Evolutionary conservation across 1,140 invertebrate genomes (phyloP), one percentile per base, ranked within the genome.

Genomic region (Lepidurus arcticus): DNA sequence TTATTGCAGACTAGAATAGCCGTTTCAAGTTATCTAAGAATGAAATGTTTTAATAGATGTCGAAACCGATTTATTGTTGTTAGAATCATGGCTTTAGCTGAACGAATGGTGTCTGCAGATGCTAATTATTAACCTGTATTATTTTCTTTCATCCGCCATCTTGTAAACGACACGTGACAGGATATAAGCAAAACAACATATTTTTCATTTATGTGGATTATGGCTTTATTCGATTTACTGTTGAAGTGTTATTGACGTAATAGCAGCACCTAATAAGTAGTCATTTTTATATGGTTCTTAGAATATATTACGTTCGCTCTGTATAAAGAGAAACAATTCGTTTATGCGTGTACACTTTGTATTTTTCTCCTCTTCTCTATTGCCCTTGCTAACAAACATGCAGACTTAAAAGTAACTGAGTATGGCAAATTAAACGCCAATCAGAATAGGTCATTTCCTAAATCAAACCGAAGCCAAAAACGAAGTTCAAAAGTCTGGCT

Each of bases 41-140:
- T 47, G 45, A 47, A 47, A 47, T 47, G 45, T 47, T 47, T 47
- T 47, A 47, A 47, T 47, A 47, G 45, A 47, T 47, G 45, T 47
- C 45, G 45, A 47, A 47, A 47, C 45, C 45, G 45, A 47, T 47
- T 47, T 47, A 47, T 47, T 47, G 45, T 47, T 47, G 45, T 1
- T 11, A 47, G 16, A 47, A 47, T 47, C 16, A 47, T 47, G 16
- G 45, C 45, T 47, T 47, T 47, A 47, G 45, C 45, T 47, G 45
- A 47, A 47, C 45, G 9, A 47, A 47, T 47, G 45, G 45, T 47
- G 16, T 2, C 45, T 47, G 9, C 45, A 47, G 9, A 16, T 47
- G 45, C 45, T 47, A 47, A 47, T 47, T 47, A 47, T 47, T 47
- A 47, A 47, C 45, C 45, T 47, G 45, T 47, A 47, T 47, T 2